Evolutionary conservation across 2,797 vertebrate genomes (phyloP).

Genomic region (Poeciliopsis infans): DNA sequence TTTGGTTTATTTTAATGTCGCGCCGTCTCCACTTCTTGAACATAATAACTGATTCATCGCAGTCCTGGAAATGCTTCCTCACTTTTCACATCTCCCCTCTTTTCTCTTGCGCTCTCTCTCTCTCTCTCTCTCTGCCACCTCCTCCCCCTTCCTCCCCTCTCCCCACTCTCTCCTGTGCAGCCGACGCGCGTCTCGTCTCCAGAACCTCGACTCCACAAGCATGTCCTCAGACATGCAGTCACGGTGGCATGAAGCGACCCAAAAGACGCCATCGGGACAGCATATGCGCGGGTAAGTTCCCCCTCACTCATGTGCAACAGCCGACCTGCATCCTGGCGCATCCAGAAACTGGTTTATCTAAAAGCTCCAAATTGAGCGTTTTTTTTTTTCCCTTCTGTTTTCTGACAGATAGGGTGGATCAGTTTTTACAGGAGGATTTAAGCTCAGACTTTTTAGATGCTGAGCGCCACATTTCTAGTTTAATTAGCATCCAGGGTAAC

Average conservation of each 20-base stretch:
- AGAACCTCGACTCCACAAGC: constrained; percentile 74
- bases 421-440: constrained; percentile 13
- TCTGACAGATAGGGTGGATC: neutral
- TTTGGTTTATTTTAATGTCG: constrained; percentile 1
- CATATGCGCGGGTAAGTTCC: constrained; percentile 74
- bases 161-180: constrained; percentile 52
- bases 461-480: neutral
- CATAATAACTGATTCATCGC: constrained; percentile 47
- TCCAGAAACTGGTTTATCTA: constrained; percentile 3
- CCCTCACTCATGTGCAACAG: neutral
- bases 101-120: neutral
- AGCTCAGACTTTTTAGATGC: constrained; percentile 3
- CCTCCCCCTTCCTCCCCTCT: constrained; percentile 32
- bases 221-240: constrained; percentile 84
- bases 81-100: constrained; percentile 13
- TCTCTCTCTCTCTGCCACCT: constrained; percentile 6
- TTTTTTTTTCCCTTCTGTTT: neutral
- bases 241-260: constrained; percentile 76
- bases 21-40: constrained; percentile 15
- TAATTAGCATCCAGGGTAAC: constrained; percentile 15
- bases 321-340: constrained; percentile 2
- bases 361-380: neutral
- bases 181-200: constrained; percentile 68
- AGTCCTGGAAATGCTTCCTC: constrained; percentile 37
- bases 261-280: constrained; percentile 62